Conservation (phyloP, 1,140 invertebrate species). For the Mizuhopecten yessoensis region DNA sequence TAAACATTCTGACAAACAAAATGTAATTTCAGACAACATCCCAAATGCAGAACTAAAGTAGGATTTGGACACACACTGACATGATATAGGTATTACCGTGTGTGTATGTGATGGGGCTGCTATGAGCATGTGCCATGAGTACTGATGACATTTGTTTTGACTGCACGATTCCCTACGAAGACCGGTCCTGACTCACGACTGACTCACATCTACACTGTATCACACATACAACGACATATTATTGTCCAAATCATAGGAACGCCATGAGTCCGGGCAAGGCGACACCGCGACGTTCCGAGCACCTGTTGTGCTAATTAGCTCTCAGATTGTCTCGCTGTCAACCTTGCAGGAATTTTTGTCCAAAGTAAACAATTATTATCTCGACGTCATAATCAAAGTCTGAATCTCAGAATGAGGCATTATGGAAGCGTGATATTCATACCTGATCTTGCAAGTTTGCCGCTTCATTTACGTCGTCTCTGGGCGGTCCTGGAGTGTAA, state of each 20-base stretch:
- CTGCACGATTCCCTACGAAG: neutral
- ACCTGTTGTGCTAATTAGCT: constrained; percentile 36
- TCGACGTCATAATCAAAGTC: constrained; percentile 8
- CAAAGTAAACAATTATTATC: constrained; percentile 49
- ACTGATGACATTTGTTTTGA: neutral
- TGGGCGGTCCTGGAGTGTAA: constrained; percentile 70
- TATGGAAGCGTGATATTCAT: constrained; percentile 45
- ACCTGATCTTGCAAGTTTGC: constrained; percentile 79
- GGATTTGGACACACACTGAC: too few relatives aligned
- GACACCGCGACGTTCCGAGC: neutral
- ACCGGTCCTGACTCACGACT: neutral
- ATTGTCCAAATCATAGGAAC: neutral
- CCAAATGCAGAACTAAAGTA: too few relatives aligned
- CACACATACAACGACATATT: constrained; percentile 42
- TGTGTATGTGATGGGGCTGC: too few relatives aligned
- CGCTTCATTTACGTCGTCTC: constrained; percentile 70
- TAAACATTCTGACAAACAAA: too few relatives aligned
- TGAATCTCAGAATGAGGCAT: constrained; percentile 46
- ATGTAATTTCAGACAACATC: too few relatives aligned
- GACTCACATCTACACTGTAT: neutral
- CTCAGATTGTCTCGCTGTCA: constrained; percentile 52
- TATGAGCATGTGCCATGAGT: constrained; percentile 21
- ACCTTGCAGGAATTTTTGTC: constrained; percentile 40
- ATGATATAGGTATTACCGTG: too few relatives aligned
- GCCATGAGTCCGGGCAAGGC: neutral